Evolutionary conservation across 2,113 vertebrate species (phyloP).

Genomic region (Rafetus swinhoei): DNA sequence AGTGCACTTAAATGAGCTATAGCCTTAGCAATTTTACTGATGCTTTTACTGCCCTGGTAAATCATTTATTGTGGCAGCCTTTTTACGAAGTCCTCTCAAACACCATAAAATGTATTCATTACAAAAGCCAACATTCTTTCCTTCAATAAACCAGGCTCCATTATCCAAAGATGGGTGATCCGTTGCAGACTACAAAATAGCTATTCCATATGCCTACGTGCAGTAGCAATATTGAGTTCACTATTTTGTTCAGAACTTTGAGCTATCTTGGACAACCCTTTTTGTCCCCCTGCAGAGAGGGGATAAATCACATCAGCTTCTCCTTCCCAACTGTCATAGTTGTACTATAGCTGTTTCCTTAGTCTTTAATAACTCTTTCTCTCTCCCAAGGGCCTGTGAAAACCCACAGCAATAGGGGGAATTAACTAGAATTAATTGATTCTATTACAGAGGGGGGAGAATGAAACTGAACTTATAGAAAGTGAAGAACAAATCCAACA

Average conservation of each 20-base stretch:
- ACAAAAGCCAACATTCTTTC: not conserved
- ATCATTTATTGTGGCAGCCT: constrained; percentile 14
- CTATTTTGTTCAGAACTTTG: not conserved
- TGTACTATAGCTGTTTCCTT: not conserved
- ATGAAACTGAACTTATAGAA: not conserved
- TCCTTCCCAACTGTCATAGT: not conserved
- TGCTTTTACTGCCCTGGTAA: constrained; percentile 12
- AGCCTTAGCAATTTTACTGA: not conserved
- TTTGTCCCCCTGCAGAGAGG: not conserved
- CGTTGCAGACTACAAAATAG: not conserved
- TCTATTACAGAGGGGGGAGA: not conserved
- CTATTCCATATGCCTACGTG: not conserved
- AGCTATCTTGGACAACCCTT: not conserved
- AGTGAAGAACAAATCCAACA: not conserved
- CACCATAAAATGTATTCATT: not conserved
- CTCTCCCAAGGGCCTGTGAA: not conserved
- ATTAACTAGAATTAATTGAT: accelerated
- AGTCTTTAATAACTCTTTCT: not conserved
- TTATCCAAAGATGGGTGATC: not conserved
- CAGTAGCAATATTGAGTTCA: not conserved
- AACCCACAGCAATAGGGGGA: not conserved
- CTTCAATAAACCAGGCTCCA: not conserved
- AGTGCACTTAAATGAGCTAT: not conserved
- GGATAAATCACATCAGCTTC: not conserved
- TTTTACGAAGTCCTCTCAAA: constrained; percentile 5